Evolutionary conservation across 2,113 vertebrate genomes (phyloP), one percentile per base, ranked within the genome.

Genomic region (Cichladusa arquata): DNA sequence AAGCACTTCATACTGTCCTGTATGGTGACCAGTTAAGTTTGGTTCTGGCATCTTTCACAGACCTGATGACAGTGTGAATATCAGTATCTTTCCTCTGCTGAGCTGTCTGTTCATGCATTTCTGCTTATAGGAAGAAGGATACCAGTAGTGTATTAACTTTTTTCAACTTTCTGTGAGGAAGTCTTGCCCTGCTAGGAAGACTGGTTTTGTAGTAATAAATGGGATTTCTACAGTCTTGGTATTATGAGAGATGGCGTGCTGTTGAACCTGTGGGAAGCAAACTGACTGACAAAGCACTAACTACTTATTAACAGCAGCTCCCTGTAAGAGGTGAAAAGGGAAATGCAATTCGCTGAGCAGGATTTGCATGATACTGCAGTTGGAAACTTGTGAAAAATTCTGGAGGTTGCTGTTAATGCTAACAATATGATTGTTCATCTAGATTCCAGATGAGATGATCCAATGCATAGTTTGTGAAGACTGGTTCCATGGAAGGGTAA

Each of bases 401-500:
- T 48, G 74, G 40, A 56, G 31, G 36, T 85, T 83, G 36, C 31
- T 70, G 2, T 54, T 66, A 65, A 33, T 72, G 44, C 42, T 92
- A 86, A 92, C 73, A 62, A 54, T 38, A 6, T 33, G 66, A 64
- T 53, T 22, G 14, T 92, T 86, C 8, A 19, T 89, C 79, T 81
- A 99, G 99, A 97, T 98, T 86, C 98, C 98, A 34, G 99, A 99
- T 96, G 99, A 99, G 96, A 99, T 99, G 99, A 99, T 99, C 96
- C 99, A 99, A 11, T 99, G 99, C 91, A 91, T 99, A 62, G 96
- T 99, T 81, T 99, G 99, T 97, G 99, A 99, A 97, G 99, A 99
- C 76, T 99, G 99, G 99, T 99, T 99, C 97, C 99, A 99, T 67
- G 98, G 98, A 91, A 98, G 98, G 98, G 99, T 99, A 98, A 98